These are phyloP conservation scores for Ichneumoninae sp. DNA, from an alignment of 2,888 invertebrate species.

Conservation along the genomic window DNA sequence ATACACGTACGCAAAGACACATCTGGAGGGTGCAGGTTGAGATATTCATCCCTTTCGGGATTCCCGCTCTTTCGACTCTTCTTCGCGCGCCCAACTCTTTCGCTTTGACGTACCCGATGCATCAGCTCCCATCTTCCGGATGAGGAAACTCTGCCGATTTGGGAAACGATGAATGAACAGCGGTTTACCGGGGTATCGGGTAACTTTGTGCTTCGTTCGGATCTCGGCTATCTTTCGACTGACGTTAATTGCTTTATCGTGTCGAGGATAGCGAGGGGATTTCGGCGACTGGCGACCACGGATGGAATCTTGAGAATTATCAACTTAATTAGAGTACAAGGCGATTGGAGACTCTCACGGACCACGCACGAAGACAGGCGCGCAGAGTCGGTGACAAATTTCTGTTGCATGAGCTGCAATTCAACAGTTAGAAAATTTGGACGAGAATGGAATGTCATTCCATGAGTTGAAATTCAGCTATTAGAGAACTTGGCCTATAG, in stretches of 20 bases:
- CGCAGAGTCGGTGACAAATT: too few species aligned
- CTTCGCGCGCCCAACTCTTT: slow-evolving; percentile 24
- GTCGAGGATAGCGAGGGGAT: neutral
- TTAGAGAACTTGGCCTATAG: too few species aligned
- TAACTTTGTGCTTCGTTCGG: neutral
- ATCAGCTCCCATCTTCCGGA: slow-evolving; percentile 42
- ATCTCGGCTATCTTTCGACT: neutral
- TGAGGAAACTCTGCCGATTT: slow-evolving; percentile 37
- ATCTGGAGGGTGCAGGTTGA: neutral
- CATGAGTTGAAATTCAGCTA: too few species aligned
- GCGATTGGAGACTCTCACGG: too few species aligned
- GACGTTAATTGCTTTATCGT: slow-evolving; percentile 2
- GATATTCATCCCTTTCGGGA: slow-evolving; percentile 47
- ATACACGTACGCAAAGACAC: neutral
- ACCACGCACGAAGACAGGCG: too few species aligned
- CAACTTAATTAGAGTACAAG: neutral
- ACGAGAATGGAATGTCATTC: neutral
- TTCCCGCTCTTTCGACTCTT: slow-evolving; percentile 25
- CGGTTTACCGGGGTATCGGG: slow-evolving; percentile 1
- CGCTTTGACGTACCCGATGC: slow-evolving; percentile 45
- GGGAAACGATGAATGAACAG: neutral
- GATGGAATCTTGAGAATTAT: neutral
- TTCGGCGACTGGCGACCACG: neutral
- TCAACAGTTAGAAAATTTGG: neutral
- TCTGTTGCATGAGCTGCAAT: neutral